Conservation (phyloP, 2,797 vertebrate species). For the Mormyrus proboscirostris region DNA sequence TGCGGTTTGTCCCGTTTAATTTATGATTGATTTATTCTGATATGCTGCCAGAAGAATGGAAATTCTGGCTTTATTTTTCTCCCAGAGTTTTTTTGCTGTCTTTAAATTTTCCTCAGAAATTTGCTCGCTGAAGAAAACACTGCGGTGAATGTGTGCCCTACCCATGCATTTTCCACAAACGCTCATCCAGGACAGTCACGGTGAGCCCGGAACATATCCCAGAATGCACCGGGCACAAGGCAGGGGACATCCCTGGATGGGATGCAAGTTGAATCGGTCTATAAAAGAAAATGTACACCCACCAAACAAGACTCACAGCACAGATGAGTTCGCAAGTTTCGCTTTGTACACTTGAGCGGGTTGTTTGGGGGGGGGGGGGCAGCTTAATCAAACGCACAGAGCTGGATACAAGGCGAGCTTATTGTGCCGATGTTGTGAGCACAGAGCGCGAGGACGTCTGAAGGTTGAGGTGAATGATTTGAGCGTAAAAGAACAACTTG, state of each 20-base stretch:
- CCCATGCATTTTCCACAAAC: background rate
- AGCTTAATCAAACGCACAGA: background rate
- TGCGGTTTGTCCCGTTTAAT: background rate
- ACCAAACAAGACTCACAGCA: background rate
- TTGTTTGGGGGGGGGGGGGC: background rate
- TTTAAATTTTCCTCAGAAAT: background rate
- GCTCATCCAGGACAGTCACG: background rate
- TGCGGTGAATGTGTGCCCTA: background rate
- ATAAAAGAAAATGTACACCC: background rate
- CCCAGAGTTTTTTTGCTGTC: background rate
- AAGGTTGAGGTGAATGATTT: constrained; percentile 12
- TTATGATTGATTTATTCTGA: constrained; percentile 1
- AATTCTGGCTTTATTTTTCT: background rate
- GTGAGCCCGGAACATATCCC: background rate
- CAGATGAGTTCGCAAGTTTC: background rate
- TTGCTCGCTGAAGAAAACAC: background rate
- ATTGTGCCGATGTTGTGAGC: background rate
- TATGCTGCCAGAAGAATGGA: background rate
- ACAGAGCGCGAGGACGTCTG: background rate
- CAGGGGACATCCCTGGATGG: background rate
- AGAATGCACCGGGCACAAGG: background rate
- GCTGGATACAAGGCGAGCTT: background rate
- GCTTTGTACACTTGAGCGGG: background rate
- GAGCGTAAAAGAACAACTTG: constrained; percentile 5
- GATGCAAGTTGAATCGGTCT: background rate